Evolutionary conservation across 2,113 vertebrate species (phyloP), one percentile per base, ranked within the genome.

Genomic region (Hyperopisus bebe): DNA sequence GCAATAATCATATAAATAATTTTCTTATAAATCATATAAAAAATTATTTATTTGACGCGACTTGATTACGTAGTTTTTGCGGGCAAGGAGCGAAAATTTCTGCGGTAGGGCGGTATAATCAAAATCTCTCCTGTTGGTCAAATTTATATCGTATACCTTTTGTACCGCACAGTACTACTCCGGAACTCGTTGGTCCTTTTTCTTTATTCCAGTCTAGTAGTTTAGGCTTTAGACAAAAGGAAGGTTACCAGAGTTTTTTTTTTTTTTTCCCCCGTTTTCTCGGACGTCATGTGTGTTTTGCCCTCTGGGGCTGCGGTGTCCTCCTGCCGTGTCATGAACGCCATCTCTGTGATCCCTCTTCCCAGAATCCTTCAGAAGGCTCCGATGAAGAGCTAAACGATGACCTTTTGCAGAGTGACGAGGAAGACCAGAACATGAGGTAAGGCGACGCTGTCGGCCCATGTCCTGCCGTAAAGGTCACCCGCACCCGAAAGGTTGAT

Each of bases 311-410:
- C 27, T 3, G 31, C 3, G 39, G 19, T 42, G 35, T 86, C 80
- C 27, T 87, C 2, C 55, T 90, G 39, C 7, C 24, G 4, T 7
- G 31, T 21, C 24, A 2, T 31, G 27, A 42, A 42, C n/a, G 11
- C 24, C 35, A 39, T 31, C 39, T 62, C 42, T 83, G n/a, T 50
- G 35, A 82, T 39, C 39, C 46, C 92, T 77, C 92, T 90, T 93
- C 91, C 92, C 92, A 99, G 98, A 98, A 97, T 94, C 97, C 97
- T 4, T 98, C 98, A 50, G 98, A 99, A 94, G 93, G 96, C 88
- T 99, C 98, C 35, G 98, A 99, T 93, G 98, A 99, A 93, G 98
- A 99, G 91, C 94, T 99, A 42, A 99, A 99, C 51, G 98, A 99
- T 90, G 98, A 99, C 94, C 98, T 99, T 92, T 94, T 99, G 90